Evolutionary conservation across 2,888 invertebrate genomes (phyloP).

Genomic region (Automeris io): DNA sequence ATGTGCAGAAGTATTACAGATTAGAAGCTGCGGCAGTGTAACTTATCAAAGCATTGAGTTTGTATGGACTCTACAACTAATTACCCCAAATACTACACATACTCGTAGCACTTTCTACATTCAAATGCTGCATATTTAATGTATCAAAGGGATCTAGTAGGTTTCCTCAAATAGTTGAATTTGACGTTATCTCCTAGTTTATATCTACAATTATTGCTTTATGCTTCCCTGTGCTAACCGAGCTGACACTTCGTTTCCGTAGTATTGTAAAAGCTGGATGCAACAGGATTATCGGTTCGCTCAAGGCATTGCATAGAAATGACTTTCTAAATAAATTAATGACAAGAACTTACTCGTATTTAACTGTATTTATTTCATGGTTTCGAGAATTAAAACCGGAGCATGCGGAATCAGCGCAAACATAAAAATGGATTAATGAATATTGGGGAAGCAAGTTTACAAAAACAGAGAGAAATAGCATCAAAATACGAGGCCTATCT

Average conservation of each 20-base stretch:
- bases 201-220: slow-evolving; percentile 58
- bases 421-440: no score
- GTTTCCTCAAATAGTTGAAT: slow-evolving; percentile 59
- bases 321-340: neutral
- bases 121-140: slow-evolving; percentile 16
- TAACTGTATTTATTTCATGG: no score
- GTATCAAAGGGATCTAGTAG: slow-evolving; percentile 38
- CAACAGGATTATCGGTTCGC: neutral
- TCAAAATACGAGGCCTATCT: no score
- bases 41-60: neutral
- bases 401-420: no score
- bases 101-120: slow-evolving; percentile 5
- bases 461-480: no score
- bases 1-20: no score
- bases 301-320: neutral
- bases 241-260: slow-evolving; percentile 4
- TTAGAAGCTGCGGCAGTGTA: neutral
- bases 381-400: no score
- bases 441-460: no score
- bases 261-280: neutral
- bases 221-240: slow-evolving; percentile 5
- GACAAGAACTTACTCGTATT: neutral
- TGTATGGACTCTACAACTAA: neutral
- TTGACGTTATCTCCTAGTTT: slow-evolving; percentile 61
- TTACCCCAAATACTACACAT: slow-evolving; percentile 5